These are phyloP conservation scores for Brachionus calyciflorus DNA, from an alignment of 1,140 invertebrate genomes.

Conservation along the genomic window DNA sequence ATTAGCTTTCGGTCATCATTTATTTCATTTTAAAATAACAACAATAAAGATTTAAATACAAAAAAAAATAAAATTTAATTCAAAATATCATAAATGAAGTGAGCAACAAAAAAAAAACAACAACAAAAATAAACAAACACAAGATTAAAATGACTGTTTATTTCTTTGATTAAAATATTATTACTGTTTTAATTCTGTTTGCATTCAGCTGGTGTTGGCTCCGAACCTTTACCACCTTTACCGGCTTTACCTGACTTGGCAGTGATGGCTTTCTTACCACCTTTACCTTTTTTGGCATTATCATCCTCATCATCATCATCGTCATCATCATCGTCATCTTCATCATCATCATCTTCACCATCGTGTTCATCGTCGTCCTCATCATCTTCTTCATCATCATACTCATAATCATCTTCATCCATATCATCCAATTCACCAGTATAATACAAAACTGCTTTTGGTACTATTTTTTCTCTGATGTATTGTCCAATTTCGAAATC, in stretches of 20 bases:
- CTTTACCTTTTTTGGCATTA: not conserved
- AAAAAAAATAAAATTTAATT: constrained; percentile 41
- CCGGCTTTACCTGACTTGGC: not conserved
- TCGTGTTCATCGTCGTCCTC: constrained; percentile 47
- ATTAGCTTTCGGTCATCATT: constrained; percentile 7
- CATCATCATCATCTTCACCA: constrained; percentile 43
- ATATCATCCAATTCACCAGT: constrained; percentile 67
- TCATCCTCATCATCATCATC: constrained; percentile 3
- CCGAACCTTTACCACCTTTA: constrained; percentile 11
- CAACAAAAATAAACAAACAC: not conserved
- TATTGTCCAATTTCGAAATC: constrained; percentile 97
- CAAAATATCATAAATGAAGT: constrained; percentile 17
- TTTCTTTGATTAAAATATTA: too few relatives aligned
- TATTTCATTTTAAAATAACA: constrained; percentile 1
- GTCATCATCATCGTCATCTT: constrained; percentile 26
- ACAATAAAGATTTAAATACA: constrained; percentile 17
- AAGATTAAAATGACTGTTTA: too few relatives aligned
- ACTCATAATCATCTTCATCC: constrained; percentile 53
- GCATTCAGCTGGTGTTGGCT: constrained; percentile 48
- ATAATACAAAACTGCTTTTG: constrained; percentile 85
- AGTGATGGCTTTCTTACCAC: constrained; percentile 33
- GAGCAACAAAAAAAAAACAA: not conserved
- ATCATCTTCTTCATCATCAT: constrained; percentile 53
- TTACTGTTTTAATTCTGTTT: constrained; percentile 47
- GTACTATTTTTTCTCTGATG: constrained; percentile 85